Evolutionary conservation across 2,797 vertebrate species (phyloP).

Genomic region (Molossus molossus): DNA sequence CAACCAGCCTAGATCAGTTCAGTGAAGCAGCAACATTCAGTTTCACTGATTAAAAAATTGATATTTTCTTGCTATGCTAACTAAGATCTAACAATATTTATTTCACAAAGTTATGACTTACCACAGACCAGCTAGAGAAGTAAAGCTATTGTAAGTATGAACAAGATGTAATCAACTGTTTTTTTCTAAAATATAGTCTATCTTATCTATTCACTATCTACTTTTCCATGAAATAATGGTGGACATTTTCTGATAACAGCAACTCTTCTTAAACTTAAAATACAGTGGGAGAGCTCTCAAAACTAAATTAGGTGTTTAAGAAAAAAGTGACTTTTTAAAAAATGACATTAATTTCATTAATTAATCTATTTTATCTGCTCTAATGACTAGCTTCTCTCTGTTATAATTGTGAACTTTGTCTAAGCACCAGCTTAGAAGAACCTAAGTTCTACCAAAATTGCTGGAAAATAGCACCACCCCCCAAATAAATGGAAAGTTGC

Average conservation of each 20-base stretch:
- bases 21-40: neutral
- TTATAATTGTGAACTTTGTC: neutral
- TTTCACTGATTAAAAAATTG: conserved; percentile 58
- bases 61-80: conserved; percentile 42
- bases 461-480: neutral
- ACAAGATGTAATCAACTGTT: neutral
- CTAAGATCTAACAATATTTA: neutral
- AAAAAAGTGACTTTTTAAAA: neutral
- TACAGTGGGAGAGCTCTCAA: neutral
- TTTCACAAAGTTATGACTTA: conserved; percentile 40
- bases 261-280: conserved; percentile 12
- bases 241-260: neutral
- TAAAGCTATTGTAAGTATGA: neutral
- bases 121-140: neutral
- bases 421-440: neutral
- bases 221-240: neutral
- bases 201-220: neutral
- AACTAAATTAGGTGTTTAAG: neutral
- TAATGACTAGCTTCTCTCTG: neutral
- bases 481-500: conserved; percentile 24
- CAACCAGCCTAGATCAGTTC: conserved; percentile 18
- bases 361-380: neutral
- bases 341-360: neutral
- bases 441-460: neutral
- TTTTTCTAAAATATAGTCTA: neutral